These are phyloP conservation scores for Sylvilagus floridanus DNA, from an alignment of 2,797 vertebrate species.

Conservation along the genomic window DNA sequence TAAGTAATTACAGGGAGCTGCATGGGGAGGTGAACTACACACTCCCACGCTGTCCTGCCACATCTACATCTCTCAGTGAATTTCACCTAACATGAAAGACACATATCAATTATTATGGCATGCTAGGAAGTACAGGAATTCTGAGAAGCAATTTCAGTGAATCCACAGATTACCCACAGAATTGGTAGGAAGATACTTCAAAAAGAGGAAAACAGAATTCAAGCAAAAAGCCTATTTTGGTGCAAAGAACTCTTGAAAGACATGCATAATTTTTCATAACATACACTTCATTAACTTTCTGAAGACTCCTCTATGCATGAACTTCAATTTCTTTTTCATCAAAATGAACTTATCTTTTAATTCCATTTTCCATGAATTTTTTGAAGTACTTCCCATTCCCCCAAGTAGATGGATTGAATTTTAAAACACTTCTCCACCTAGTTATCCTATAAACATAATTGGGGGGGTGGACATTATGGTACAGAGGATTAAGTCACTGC, in stretches of 20 bases:
- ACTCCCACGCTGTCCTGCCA: background rate
- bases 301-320: too few species aligned
- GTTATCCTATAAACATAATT: conserved; percentile 1
- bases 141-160: background rate
- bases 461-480: background rate
- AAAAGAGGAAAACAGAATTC: too few species aligned
- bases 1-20: background rate
- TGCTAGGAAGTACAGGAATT: background rate
- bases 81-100: background rate
- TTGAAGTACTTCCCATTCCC: too few species aligned
- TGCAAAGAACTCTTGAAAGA: background rate
- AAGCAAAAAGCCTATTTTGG: too few species aligned
- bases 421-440: background rate
- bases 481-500: too few species aligned
- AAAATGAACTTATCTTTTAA: too few species aligned
- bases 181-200: background rate
- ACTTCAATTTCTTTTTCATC: too few species aligned
- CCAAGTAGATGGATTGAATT: background rate
- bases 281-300: too few species aligned
- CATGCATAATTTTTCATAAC: too few species aligned
- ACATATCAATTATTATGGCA: background rate
- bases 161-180: background rate
- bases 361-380: too few species aligned
- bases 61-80: background rate
- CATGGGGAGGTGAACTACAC: too few species aligned